These are phyloP conservation scores for Scomber colias DNA, from an alignment of 2,113 vertebrate genomes.

Conservation along the genomic window DNA sequence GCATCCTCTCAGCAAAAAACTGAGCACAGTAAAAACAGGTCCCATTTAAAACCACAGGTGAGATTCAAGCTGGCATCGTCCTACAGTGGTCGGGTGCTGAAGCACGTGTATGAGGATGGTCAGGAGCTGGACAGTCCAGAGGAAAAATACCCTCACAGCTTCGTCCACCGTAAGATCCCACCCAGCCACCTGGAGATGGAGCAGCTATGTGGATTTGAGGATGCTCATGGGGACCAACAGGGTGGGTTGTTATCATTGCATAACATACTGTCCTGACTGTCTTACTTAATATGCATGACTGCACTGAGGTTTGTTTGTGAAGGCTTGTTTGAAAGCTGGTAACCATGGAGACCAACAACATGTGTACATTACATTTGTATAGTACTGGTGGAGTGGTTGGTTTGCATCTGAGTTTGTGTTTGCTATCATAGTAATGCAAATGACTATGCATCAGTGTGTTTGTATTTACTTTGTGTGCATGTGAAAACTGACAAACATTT, in stretches of 20 bases:
- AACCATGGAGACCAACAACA: not conserved
- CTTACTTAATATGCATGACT: slow-evolving; percentile 12
- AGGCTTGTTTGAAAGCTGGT: not conserved
- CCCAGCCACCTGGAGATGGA: slow-evolving; percentile 85
- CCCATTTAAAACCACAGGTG: slow-evolving; percentile 72
- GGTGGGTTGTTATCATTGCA: slow-evolving; percentile 48
- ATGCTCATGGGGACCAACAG: slow-evolving; percentile 65
- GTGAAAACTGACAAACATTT: not conserved
- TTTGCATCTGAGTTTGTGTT: slow-evolving; percentile 18
- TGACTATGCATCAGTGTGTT: not conserved
- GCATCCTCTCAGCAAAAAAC: not conserved
- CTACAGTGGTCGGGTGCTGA: slow-evolving; percentile 94
- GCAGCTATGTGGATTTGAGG: slow-evolving; percentile 81
- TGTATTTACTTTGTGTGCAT: not conserved
- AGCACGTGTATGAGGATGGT: slow-evolving; percentile 96
- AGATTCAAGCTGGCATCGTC: slow-evolving; percentile 95
- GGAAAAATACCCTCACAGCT: slow-evolving; percentile 91
- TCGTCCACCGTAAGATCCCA: slow-evolving; percentile 87
- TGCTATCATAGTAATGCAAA: not conserved
- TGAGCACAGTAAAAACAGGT: slow-evolving; percentile 5
- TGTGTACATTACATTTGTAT: not conserved
- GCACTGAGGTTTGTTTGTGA: slow-evolving; percentile 5
- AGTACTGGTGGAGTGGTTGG: not conserved
- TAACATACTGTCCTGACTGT: not conserved
- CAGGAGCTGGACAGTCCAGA: slow-evolving; percentile 93